Conservation (phyloP, 2,888 invertebrate genomes). For the Arenicola marina region DNA sequence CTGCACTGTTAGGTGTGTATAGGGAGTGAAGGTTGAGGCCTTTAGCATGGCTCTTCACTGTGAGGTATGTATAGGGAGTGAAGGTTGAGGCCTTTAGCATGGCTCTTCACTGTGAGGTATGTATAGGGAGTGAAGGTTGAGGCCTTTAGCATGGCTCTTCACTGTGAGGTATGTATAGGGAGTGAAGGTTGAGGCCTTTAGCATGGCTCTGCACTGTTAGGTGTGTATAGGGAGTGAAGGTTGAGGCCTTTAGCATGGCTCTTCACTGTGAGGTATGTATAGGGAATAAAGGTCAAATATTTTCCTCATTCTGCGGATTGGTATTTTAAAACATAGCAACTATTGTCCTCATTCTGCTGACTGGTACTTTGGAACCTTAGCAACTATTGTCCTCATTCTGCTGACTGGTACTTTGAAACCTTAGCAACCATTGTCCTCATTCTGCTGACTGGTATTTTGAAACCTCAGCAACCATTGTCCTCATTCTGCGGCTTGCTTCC, state of each 20-base stretch:
- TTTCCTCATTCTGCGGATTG: too few species aligned
- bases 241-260: not conserved
- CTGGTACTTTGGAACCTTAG: too few species aligned
- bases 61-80: not conserved
- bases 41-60: not conserved
- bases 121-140: not conserved
- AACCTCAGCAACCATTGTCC: too few species aligned
- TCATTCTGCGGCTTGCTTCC: not conserved
- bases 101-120: not conserved
- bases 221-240: not conserved
- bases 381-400: too few species aligned
- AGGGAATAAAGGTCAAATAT: too few species aligned
- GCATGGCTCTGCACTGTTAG: not conserved
- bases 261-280: not conserved
- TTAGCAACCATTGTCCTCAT: too few species aligned
- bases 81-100: not conserved
- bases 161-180: not conserved
- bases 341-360: too few species aligned
- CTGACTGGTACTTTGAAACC: too few species aligned
- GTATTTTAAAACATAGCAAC: too few species aligned
- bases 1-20: constrained; percentile 69
- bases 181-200: not conserved
- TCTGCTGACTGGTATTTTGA: too few species aligned
- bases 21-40: not conserved
- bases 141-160: not conserved